phyloP scores from a whole-genome alignment of 2,113 vertebrate genomes.

The Chionomys nivalis region DNA sequence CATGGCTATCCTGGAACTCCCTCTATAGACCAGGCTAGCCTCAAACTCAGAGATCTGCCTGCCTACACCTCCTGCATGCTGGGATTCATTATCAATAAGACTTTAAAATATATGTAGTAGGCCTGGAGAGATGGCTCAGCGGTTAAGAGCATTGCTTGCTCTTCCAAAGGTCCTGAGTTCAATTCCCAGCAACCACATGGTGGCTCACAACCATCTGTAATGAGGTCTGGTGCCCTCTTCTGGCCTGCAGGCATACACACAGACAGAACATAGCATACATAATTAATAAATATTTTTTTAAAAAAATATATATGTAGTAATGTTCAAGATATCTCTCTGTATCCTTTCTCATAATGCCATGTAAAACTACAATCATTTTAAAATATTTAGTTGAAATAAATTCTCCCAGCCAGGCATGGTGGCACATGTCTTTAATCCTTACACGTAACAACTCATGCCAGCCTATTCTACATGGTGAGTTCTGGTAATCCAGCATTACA shows the following conservation, averaged over 20 bases:
- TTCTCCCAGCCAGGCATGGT: not conserved
- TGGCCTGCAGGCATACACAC: too few relatives aligned
- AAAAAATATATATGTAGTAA: not conserved
- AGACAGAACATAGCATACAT: too few relatives aligned
- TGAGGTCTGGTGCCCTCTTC: too few relatives aligned
- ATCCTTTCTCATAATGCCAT: slow-evolving; percentile 27
- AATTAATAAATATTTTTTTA: too few relatives aligned
- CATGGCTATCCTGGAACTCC: not conserved
- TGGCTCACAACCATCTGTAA: too few relatives aligned
- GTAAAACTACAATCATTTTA: not conserved
- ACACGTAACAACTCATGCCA: not conserved
- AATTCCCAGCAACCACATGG: too few relatives aligned
- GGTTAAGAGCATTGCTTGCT: too few relatives aligned
- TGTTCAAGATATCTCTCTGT: not conserved
- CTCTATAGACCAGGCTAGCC: not conserved
- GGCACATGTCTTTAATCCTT: not conserved
- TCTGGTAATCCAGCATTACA: not conserved
- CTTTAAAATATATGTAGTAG: slow-evolving; percentile 38
- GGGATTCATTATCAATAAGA: slow-evolving; percentile 22
- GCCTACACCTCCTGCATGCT: not conserved
- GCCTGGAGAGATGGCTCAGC: too few relatives aligned
- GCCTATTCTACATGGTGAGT: not conserved
- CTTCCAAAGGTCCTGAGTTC: too few relatives aligned
- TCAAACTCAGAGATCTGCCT: not conserved
- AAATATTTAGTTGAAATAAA: not conserved